A percentile compares a stretch with the other conserved stretches of the same genome.
Conservation (phyloP, 2,888 invertebrate species). For the Orthonychiurus folsomi region DNA sequence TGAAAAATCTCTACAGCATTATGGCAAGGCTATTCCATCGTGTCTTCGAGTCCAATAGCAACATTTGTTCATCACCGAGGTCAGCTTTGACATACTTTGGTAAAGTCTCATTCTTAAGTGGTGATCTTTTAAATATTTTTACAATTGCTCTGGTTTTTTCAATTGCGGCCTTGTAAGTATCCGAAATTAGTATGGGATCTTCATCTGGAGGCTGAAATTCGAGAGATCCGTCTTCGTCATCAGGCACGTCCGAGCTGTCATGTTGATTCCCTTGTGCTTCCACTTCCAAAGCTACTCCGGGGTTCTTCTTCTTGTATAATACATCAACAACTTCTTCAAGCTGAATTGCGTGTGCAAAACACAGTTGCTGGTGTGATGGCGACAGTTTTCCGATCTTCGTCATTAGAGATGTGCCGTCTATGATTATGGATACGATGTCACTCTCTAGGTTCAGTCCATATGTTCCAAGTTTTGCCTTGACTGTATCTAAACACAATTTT, state of each 20-base stretch:
- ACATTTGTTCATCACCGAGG: neutral
- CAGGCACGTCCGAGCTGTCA: neutral
- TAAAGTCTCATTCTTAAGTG: conserved; percentile 5
- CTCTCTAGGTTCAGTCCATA: conserved; percentile 10
- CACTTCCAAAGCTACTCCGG: neutral
- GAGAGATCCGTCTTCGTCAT: neutral
- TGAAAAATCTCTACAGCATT: conserved; percentile 11
- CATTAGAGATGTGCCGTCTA: conserved; percentile 26
- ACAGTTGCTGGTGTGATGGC: conserved; percentile 17
- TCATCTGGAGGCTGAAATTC: neutral
- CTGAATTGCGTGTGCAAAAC: conserved; percentile 24
- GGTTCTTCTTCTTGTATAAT: conserved; percentile 8
- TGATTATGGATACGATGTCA: conserved; percentile 15
- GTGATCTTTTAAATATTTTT: conserved; percentile 9
- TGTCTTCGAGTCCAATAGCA: conserved; percentile 15
- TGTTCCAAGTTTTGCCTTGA: conserved; percentile 10
- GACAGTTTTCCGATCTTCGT: conserved; percentile 14
- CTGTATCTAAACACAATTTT: conserved; percentile 6
- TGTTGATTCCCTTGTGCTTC: neutral
- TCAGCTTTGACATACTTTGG: conserved; percentile 4
- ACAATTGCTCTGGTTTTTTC: conserved; percentile 11
- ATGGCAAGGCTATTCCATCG: conserved; percentile 9
- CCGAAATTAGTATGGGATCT: neutral
- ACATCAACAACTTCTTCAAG: conserved; percentile 18
- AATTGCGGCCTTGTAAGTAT: neutral